Evolutionary conservation across 2,113 vertebrate genomes (phyloP).

Genomic region (Saccopteryx bilineata): DNA sequence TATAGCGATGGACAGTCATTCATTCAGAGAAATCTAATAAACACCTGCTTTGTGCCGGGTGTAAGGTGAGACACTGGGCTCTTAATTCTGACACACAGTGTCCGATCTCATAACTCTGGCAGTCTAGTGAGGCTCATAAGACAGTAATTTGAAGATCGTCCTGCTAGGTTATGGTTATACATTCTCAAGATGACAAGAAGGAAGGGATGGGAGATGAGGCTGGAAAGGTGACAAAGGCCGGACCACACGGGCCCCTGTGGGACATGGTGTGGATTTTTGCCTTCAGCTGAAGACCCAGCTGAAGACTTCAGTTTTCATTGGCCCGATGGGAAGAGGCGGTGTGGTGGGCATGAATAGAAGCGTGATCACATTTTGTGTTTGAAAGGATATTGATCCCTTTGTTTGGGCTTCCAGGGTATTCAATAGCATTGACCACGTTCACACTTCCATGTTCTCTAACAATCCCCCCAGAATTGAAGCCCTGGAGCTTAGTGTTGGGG

Average conservation of each 20-base stretch:
- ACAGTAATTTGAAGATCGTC: neutral
- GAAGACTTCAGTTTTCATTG: neutral
- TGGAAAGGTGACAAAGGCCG: neutral
- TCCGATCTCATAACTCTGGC: constrained; percentile 52
- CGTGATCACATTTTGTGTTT: neutral
- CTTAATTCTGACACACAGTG: neutral
- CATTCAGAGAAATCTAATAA: neutral
- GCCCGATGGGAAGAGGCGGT: neutral
- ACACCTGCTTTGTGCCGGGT: neutral
- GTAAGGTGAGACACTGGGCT: neutral
- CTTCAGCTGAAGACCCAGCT: neutral
- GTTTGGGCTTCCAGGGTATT: neutral
- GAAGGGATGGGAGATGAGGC: neutral
- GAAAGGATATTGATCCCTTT: neutral
- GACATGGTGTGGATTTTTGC: constrained; percentile 33
- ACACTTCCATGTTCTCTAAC: neutral
- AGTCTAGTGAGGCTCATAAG: neutral
- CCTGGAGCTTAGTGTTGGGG: neutral
- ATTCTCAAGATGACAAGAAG: constrained; percentile 17
- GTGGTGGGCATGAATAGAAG: neutral
- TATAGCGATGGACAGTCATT: neutral
- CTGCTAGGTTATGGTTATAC: neutral
- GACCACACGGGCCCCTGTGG: neutral
- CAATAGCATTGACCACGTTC: rapidly evolving
- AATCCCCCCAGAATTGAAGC: neutral